These are phyloP conservation scores for Anhinga rufa DNA, from an alignment of 2,113 vertebrate species.

Conservation along the genomic window DNA sequence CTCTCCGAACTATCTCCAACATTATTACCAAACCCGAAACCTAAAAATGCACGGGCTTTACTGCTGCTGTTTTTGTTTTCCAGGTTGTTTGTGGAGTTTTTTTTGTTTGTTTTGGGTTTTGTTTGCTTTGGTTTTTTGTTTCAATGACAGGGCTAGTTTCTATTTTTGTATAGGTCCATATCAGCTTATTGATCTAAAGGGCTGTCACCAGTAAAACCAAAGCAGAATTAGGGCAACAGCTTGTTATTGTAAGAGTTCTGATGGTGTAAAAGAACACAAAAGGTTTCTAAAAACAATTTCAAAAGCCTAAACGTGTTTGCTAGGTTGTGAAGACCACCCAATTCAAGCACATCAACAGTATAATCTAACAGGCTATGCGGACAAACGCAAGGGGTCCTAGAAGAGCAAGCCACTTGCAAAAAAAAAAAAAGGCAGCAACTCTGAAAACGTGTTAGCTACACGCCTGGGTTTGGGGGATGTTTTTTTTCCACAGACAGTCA, in stretches of 20 bases:
- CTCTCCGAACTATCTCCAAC: background rate
- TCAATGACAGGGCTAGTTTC: background rate
- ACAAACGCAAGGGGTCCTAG: background rate
- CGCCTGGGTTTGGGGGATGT: background rate
- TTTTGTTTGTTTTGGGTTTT: background rate
- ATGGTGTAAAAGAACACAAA: background rate
- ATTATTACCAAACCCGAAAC: background rate
- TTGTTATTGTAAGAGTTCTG: background rate
- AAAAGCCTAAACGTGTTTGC: background rate
- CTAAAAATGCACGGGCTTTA: background rate
- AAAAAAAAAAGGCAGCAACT: background rate
- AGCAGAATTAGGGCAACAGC: background rate
- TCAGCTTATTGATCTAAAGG: background rate
- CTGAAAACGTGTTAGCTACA: background rate
- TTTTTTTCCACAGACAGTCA: background rate
- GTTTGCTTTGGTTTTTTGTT: background rate
- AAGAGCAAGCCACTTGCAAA: background rate
- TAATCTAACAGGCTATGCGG: background rate
- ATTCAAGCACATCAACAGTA: background rate
- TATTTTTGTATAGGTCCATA: background rate
- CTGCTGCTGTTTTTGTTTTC: background rate
- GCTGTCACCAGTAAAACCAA: background rate
- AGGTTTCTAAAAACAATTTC: background rate
- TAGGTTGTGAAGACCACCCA: background rate
- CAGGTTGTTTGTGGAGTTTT: background rate